A percentile compares a stretch with the other conserved stretches of the same genome.
Evolutionary conservation across 2,797 vertebrate species (phyloP).

Genomic region (Gadopsis bispinosus): DNA sequence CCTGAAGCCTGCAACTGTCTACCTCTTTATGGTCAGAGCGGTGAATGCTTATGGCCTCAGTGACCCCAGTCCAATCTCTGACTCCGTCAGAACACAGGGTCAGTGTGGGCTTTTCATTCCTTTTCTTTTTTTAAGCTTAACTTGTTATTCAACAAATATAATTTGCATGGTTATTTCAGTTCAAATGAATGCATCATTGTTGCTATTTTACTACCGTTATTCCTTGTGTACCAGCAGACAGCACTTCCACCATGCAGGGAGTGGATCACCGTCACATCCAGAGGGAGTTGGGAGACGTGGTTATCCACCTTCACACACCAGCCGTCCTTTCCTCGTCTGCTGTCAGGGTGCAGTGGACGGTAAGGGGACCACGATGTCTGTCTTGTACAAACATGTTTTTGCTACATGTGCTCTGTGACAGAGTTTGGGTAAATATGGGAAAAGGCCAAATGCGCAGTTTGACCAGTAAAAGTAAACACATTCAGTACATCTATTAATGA

Average conservation of each 20-base stretch:
- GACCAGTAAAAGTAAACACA: slow-evolving; percentile 17
- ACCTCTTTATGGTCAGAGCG: slow-evolving; percentile 96
- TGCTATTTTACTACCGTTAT: neutral
- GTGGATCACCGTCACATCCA: slow-evolving; percentile 97
- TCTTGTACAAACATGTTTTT: slow-evolving; percentile 7
- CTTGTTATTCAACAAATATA: neutral
- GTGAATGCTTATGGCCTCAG: slow-evolving; percentile 95
- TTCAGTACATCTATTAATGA: slow-evolving; percentile 1
- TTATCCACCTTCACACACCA: slow-evolving; percentile 94
- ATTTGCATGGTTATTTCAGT: neutral
- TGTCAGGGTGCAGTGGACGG: slow-evolving; percentile 95
- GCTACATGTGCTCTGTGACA: neutral
- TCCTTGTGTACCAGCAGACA: slow-evolving; percentile 83
- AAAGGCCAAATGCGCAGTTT: slow-evolving; percentile 19
- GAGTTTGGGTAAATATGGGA: slow-evolving; percentile 13
- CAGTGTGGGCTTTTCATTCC: slow-evolving; percentile 35
- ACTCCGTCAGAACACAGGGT: slow-evolving; percentile 97
- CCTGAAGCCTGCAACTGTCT: slow-evolving; percentile 93
- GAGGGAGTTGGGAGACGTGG: slow-evolving; percentile 93
- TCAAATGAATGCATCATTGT: neutral
- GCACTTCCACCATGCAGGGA: slow-evolving; percentile 92
- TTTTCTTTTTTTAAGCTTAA: neutral
- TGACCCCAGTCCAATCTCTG: slow-evolving; percentile 96
- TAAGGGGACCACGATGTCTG: slow-evolving; percentile 76
- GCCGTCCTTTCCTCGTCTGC: slow-evolving; percentile 94